A percentile compares a stretch with the other conserved stretches of the same genome.
phyloP scores from a whole-genome alignment of 2,797 vertebrate genomes.

The Pangasius macronema region DNA sequence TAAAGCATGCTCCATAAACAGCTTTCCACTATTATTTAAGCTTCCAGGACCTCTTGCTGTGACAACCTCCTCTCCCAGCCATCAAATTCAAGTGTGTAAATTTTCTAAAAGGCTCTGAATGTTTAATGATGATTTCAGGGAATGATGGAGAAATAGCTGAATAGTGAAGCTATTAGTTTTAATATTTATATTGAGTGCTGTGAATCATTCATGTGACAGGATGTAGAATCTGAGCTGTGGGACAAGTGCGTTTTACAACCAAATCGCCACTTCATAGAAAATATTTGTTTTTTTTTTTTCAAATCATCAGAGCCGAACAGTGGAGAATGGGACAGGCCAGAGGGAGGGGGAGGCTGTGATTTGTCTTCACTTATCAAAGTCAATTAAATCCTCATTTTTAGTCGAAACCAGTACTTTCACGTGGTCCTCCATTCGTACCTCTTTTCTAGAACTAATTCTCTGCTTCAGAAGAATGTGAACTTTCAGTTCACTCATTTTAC shows the following conservation, averaged over 20 bases:
- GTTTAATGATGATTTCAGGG: constrained; percentile 99
- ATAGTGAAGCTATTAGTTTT: constrained; percentile 99
- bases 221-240: constrained; percentile 97
- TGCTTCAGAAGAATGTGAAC: not conserved
- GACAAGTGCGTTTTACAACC: constrained; percentile 91
- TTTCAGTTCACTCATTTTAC: not conserved
- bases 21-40: constrained; percentile 98
- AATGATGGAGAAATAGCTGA: constrained; percentile 98
- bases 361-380: not conserved
- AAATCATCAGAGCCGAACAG: constrained; percentile 62
- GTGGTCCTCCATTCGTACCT: too few relatives aligned
- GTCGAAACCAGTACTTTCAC: too few relatives aligned
- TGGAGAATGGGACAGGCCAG: constrained; percentile 22
- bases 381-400: too few relatives aligned
- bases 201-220: constrained; percentile 99
- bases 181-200: constrained; percentile 99
- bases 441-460: too few relatives aligned
- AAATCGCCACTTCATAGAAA: constrained; percentile 79
- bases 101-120: constrained; percentile 99
- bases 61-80: constrained; percentile 87
- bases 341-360: not conserved
- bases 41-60: constrained; percentile 81
- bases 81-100: constrained; percentile 99
- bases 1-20: constrained; percentile 99
- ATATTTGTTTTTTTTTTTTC: constrained; percentile 72